A percentile compares a stretch with the other conserved stretches of the same genome.
Conservation (phyloP, 2,888 invertebrate species). For the Esperia sulphurella region DNA sequence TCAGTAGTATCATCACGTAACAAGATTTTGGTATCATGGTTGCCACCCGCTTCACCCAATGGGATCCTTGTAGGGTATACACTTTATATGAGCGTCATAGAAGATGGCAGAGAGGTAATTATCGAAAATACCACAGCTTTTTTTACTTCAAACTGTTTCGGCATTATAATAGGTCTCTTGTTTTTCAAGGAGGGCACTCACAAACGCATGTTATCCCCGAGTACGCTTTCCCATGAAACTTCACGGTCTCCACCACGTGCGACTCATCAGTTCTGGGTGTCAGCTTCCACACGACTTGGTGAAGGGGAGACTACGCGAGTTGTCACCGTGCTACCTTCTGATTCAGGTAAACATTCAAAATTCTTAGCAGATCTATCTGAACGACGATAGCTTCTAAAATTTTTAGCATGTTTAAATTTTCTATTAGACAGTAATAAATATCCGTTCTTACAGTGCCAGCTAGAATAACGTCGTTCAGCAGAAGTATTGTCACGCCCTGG, state of each 20-base stretch:
- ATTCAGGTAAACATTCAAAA: conserved; percentile 68
- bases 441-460: conserved; percentile 83
- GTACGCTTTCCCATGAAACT: conserved; percentile 85
- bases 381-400: no score
- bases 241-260: conserved; percentile 84
- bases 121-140: background rate
- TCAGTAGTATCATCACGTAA: conserved; percentile 91
- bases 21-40: conserved; percentile 93
- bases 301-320: conserved; percentile 90
- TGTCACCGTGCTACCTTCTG: conserved; percentile 86
- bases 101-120: conserved; percentile 84
- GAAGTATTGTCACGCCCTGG: conserved; percentile 89
- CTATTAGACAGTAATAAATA: no score
- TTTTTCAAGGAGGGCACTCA: conserved; percentile 83
- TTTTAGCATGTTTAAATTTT: no score
- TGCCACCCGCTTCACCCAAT: conserved; percentile 90
- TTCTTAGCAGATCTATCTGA: background rate
- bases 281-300: conserved; percentile 89
- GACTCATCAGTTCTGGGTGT: conserved; percentile 85
- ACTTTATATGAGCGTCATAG: conserved; percentile 89
- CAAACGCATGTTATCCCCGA: conserved; percentile 85
- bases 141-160: background rate
- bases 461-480: conserved; percentile 92
- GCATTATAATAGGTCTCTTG: background rate
- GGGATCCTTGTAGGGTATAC: conserved; percentile 91